Conservation (phyloP, 2,888 invertebrate species). For the Odontothrips loti region DNA sequence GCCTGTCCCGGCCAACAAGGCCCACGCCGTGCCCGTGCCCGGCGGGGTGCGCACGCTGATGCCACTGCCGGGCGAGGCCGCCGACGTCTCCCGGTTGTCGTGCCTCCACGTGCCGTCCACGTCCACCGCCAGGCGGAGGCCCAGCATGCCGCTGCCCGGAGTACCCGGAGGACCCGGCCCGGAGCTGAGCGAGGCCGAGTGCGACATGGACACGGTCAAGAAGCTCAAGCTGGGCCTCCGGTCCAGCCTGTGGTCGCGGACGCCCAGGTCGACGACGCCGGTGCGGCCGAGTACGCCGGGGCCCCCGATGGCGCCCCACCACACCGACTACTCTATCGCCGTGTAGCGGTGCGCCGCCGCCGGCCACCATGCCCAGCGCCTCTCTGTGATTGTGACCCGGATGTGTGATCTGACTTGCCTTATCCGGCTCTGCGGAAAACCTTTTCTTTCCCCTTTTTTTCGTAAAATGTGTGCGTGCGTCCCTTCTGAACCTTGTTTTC, state of each 20-base stretch:
- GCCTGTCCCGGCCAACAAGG: background rate
- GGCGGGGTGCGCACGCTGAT: conserved; percentile 1
- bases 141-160: conserved; percentile 39
- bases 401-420: background rate
- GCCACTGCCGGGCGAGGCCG: conserved; percentile 30
- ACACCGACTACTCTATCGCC: conserved; percentile 70
- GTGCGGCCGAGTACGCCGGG: conserved; percentile 46
- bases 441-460: background rate
- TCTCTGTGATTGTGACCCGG: background rate
- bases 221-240: conserved; percentile 66
- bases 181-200: conserved; percentile 65
- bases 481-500: background rate
- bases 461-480: background rate
- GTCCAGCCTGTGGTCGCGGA: conserved; percentile 65
- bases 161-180: conserved; percentile 52
- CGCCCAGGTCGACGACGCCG: conserved; percentile 51
- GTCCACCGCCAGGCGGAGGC: conserved; percentile 2
- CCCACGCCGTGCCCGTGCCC: background rate
- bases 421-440: background rate
- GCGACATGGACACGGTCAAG: conserved; percentile 69
- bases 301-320: conserved; percentile 48
- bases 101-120: conserved; percentile 2
- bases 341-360: conserved; percentile 51
- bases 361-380: background rate
- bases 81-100: conserved; percentile 27